Evolutionary conservation across 2,888 invertebrate genomes (phyloP).

Genomic region (Phlogophora meticulosa): DNA sequence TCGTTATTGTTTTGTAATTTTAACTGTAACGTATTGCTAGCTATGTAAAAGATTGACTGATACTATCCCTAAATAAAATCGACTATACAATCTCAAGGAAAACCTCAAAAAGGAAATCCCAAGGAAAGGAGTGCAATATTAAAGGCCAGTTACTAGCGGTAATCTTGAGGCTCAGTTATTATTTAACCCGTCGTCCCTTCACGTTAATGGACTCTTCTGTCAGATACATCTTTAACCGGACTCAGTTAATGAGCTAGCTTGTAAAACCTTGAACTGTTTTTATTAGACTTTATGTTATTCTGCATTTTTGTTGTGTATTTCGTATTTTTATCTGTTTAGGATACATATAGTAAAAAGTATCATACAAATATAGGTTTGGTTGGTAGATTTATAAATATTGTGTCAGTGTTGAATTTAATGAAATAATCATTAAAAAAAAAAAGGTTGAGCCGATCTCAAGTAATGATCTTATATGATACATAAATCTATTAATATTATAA

Average conservation of each 20-base stretch:
- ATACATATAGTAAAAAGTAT: too few relatives aligned
- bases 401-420: too few relatives aligned
- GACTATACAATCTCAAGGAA: neutral
- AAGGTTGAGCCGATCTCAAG: too few relatives aligned
- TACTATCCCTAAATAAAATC: too few relatives aligned
- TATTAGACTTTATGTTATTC: conserved; percentile 35
- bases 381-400: too few relatives aligned
- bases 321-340: neutral
- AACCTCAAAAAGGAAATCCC: conserved; percentile 16
- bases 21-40: too few relatives aligned
- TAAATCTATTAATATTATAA: too few relatives aligned
- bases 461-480: too few relatives aligned
- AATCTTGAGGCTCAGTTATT: conserved; percentile 75
- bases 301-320: neutral
- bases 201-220: conserved; percentile 77
- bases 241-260: conserved; percentile 54
- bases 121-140: conserved; percentile 45
- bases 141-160: conserved; percentile 50
- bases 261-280: conserved; percentile 14
- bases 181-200: conserved; percentile 75
- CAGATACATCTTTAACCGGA: conserved; percentile 75
- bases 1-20: too few relatives aligned
- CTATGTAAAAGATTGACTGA: too few relatives aligned
- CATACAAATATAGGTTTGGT: too few relatives aligned
- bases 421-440: too few relatives aligned